Evolutionary conservation across 2,797 vertebrate species (phyloP), one percentile per base, ranked within the genome.

Genomic region (Eulemur coronatus): DNA sequence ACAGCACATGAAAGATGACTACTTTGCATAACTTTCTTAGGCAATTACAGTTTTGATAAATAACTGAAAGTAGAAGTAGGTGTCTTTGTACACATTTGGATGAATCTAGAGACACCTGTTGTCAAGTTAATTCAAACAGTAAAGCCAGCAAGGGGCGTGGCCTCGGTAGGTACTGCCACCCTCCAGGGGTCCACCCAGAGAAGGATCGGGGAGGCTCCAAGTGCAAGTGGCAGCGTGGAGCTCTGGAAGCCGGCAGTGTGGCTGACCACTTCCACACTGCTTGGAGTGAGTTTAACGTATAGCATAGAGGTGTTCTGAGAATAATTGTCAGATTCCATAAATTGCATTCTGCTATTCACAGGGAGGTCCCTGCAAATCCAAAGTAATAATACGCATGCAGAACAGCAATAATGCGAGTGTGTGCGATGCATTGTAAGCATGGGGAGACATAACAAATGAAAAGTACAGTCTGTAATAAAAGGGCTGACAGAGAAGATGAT

Each of bases 361-460:
- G 86, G 82, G 86, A 70, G 46, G 86, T 89, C 73, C 55, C 46
- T 85, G 89, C 13, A 92, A 95, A 94, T 76, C 92, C 82, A 65
- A 95, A 91, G 78, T 79, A 78, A 90, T 70, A 59, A 80, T 10
- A 76, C 4, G 13, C 88, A 94, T 15, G 46, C 7, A 35, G 70
- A 72, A 90, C 7, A 52, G 69, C 30, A 26, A 91, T n/a, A 59
- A 89, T 46, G 57, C 57, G 69, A 73, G 8, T 75, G 43, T 26
- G 57, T 72, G 43, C 61, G 84, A 50, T 6, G 2, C 30, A n/a
- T 1, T 11, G 35, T 43, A 50, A 91, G 82, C 78, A 46, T 5
- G 59, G 79, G 46, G 78, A 86, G 92, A 61, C 2, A 35, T 5
- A 88, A 81, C 81, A 84, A 81, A 79, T 59, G 69, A 78, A 96